Evolutionary conservation across 64 coral and sea anemone species (phyloP).

Genomic region (Pocillopora verrucosa): DNA sequence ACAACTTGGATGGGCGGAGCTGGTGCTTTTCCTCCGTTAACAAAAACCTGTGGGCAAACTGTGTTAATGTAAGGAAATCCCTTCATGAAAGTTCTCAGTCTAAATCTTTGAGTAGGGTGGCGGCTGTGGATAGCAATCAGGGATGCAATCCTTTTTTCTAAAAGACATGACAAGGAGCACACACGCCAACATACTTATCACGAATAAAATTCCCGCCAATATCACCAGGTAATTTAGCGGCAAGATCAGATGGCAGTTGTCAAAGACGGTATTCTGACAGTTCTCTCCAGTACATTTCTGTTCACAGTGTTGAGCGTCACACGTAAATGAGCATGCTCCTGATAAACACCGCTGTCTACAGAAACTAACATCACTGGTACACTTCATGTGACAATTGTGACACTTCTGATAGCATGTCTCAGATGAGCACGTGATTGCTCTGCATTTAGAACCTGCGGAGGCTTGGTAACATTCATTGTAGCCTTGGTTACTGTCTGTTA

Average conservation of each 20-base stretch:
- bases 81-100: too few relatives aligned
- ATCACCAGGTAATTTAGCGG: conserved; percentile 52
- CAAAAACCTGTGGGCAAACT: too few relatives aligned
- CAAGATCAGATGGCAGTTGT: background rate
- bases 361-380: conserved; percentile 57
- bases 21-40: too few relatives aligned
- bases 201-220: conserved; percentile 67
- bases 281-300: conserved; percentile 33
- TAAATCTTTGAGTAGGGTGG: background rate
- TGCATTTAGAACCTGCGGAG: conserved; percentile 3
- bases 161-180: conserved; percentile 7
- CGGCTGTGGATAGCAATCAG: background rate
- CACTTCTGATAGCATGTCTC: conserved; percentile 78
- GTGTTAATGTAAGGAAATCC: too few relatives aligned
- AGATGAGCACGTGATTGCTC: conserved; percentile 53
- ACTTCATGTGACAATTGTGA: conserved; percentile 78
- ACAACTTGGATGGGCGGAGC: too few relatives aligned
- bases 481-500: too few relatives aligned
- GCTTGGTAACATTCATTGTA: too few relatives aligned
- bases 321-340: conserved; percentile 65
- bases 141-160: background rate
- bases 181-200: conserved; percentile 7
- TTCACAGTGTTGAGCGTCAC: conserved; percentile 57
- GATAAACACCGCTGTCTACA: conserved; percentile 80
- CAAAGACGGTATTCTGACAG: background rate